These are phyloP conservation scores for Phoenoteleia sp. DNA, from an alignment of 2,888 invertebrate species.

Conservation along the genomic window DNA sequence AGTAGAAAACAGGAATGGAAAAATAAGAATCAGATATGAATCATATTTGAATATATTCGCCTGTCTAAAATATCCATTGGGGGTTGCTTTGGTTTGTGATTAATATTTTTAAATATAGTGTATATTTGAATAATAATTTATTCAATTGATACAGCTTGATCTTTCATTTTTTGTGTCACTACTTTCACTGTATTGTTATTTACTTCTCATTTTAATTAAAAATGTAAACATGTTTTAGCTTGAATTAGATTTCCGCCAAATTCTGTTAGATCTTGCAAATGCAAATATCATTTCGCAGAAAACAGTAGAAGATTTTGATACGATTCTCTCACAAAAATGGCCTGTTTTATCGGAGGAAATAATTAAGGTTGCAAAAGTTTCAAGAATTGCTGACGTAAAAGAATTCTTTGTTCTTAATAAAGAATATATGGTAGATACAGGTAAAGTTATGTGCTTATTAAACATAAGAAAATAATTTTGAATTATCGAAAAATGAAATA, in stretches of 20 bases:
- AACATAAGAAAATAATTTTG: too few relatives aligned
- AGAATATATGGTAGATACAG: background rate
- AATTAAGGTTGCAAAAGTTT: background rate
- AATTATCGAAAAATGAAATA: too few relatives aligned
- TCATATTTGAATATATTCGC: conserved; percentile 13
- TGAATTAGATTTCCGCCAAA: background rate
- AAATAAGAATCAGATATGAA: background rate
- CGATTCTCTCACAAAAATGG: conserved; percentile 5
- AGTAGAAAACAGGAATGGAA: background rate
- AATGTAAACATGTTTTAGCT: background rate
- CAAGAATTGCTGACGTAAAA: conserved; percentile 13
- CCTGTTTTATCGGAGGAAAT: background rate
- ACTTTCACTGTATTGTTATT: background rate
- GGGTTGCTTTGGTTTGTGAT: conserved; percentile 10
- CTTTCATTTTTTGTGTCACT: background rate
- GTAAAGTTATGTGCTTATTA: conserved; percentile 10
- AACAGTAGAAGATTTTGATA: conserved; percentile 1
- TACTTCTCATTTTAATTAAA: background rate
- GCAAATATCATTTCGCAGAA: conserved; percentile 5
- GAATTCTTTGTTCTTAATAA: conserved; percentile 5
- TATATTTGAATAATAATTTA: conserved; percentile 6
- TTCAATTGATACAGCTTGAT: background rate
- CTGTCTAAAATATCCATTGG: conserved; percentile 7
- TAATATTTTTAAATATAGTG: conserved; percentile 5
- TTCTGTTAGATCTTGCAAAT: background rate